Base-by-base conservation (phyloP, 2,888 invertebrate species). In the Ceraclea dissimilis region DNA sequence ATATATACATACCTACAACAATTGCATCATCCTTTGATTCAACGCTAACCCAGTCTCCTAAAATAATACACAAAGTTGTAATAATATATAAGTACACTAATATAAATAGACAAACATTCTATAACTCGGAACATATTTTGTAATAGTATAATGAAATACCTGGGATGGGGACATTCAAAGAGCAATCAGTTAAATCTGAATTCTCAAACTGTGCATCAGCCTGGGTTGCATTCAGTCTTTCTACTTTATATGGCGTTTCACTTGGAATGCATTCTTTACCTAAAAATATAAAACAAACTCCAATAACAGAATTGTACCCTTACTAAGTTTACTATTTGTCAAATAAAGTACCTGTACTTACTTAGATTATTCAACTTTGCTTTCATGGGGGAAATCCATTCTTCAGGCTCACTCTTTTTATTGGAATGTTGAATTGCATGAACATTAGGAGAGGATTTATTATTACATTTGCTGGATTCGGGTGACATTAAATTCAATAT, bases 261-360 rank as follows among this genome's bases (percentile, higher is more conserved):
- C 56, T 51, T 16, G 58, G 43, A 21, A 58, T 58, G 34, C 62
- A 60, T 54, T 62, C 57, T 56, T 57, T 62, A 48, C 60, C 61
- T 61, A 5, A 17, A 58, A 49, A 49, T 21, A 47, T 51, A 21
- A 51, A n/a, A n/a, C n/a, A n/a, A n/a, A n/a, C n/a, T n/a, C n/a
- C n/a, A n/a, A n/a, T n/a, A n/a, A n/a, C n/a, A n/a, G n/a, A n/a
- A n/a, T n/a, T n/a, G n/a, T n/a, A n/a, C n/a, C n/a, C n/a, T n/a
- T n/a, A n/a, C n/a, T n/a, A n/a, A 26, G 21, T 26, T 52, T 2
- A 19, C 31, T 8, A 8, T 31, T 11, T 31, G 31, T 31, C 31
- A 31, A 11, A 8, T 31, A 11, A 6, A 31, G 31, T 31, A 31
- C 6, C 31, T 31, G 11, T 26, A 52, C 59, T 56, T 50, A 61